Percentiles rank a stretch among this genome's conserved stretches.
phyloP scores from a whole-genome alignment of 2,797 vertebrate genomes.

The Sphenodon punctatus region DNA sequence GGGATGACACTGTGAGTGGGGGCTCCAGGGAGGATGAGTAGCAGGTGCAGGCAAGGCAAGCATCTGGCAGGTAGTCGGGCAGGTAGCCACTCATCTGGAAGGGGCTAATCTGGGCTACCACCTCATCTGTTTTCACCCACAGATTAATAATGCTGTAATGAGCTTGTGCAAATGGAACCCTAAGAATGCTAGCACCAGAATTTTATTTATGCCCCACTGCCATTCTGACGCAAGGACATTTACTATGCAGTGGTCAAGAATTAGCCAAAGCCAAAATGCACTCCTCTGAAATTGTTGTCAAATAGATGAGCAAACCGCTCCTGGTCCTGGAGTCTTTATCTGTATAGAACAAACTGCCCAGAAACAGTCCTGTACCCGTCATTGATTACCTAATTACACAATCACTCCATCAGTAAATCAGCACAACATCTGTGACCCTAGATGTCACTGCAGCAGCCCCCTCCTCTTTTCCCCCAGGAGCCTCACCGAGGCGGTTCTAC shows the following conservation, averaged over 20 bases:
- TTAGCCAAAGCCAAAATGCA: slow-evolving; percentile 11
- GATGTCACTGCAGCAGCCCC: slow-evolving; percentile 63
- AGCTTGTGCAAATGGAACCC: not conserved
- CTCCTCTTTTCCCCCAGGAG: slow-evolving; percentile 68
- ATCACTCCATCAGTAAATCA: slow-evolving; percentile 78
- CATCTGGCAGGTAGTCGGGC: too few species aligned
- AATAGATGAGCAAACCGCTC: not conserved
- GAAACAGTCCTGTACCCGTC: slow-evolving; percentile 63
- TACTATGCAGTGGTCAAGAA: not conserved
- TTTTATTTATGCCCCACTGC: not conserved
- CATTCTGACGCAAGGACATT: not conserved
- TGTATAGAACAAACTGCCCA: slow-evolving; percentile 58
- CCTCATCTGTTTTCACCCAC: not conserved
- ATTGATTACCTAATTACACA: slow-evolving; percentile 83
- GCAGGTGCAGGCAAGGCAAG: too few species aligned
- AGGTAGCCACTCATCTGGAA: too few species aligned
- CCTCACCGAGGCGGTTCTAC: slow-evolving; percentile 74
- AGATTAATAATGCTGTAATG: not conserved
- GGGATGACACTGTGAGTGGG: too few species aligned
- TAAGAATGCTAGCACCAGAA: not conserved
- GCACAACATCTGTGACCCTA: slow-evolving; percentile 76
- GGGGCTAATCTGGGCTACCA: too few species aligned
- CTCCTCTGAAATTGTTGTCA: slow-evolving; percentile 9
- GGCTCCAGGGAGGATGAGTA: too few species aligned
- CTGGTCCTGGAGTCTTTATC: slow-evolving; percentile 5